Conservation (phyloP, 2,888 invertebrate species). For the Leistus spinibarbis region DNA sequence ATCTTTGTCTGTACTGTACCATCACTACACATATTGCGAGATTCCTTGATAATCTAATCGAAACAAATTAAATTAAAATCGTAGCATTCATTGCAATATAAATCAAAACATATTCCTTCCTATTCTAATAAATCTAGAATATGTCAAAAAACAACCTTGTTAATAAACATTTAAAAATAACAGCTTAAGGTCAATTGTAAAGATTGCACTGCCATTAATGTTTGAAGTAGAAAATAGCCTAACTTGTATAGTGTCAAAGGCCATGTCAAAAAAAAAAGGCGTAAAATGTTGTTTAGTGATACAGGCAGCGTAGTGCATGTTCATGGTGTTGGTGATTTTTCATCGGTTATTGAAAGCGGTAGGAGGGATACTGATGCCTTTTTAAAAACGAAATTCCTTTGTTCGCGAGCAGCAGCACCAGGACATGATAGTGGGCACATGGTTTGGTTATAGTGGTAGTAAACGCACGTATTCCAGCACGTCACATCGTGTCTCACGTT, state of each 20-base stretch:
- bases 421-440: neutral
- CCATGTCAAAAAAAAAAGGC: neutral
- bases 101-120: no score
- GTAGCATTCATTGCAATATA: no score
- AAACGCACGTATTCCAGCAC: neutral
- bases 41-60: no score
- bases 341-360: slow-evolving; percentile 23
- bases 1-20: no score
- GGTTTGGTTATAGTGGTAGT: neutral
- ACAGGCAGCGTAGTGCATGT: slow-evolving; percentile 6
- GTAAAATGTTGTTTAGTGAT: neutral
- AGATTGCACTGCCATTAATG: no score
- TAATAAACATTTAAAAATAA: no score
- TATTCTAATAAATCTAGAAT: no score
- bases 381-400: slow-evolving; percentile 28
- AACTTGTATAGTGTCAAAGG: neutral
- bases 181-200: no score
- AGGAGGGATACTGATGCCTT: no score
- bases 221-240: neutral
- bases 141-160: no score
- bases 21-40: no score
- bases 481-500: neutral
- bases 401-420: neutral
- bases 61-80: no score
- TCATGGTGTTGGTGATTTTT: slow-evolving; percentile 22